These are phyloP conservation scores for Anser cygnoides DNA, from an alignment of 2,113 vertebrate genomes.

Conservation along the genomic window DNA sequence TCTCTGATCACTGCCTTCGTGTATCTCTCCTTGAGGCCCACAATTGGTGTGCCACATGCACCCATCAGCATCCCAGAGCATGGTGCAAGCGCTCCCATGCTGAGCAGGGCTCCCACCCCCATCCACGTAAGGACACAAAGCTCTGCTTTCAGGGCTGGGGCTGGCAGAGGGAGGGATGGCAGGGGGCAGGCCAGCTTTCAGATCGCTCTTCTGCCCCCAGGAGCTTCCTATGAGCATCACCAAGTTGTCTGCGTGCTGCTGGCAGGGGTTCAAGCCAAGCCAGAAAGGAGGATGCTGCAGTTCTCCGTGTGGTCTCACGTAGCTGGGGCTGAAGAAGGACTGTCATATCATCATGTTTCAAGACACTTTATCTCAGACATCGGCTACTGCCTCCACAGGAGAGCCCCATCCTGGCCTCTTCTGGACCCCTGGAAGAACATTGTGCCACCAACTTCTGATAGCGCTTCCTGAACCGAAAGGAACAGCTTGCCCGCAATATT, in stretches of 20 bases:
- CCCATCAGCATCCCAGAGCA: not conserved
- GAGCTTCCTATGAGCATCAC: not conserved
- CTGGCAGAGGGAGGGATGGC: no score
- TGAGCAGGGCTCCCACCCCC: not conserved
- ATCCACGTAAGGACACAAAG: not conserved
- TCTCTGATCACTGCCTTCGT: not conserved
- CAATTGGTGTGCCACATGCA: not conserved
- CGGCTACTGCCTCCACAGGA: not conserved
- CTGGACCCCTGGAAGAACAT: not conserved
- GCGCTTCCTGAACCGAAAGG: not conserved
- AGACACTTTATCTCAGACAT: rapidly evolving
- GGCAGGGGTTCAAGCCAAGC: not conserved
- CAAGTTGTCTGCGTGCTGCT: not conserved
- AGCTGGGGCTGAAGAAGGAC: not conserved
- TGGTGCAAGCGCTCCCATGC: not conserved
- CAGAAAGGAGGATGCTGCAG: not conserved
- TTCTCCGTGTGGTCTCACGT: rapidly evolving
- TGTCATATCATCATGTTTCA: not conserved
- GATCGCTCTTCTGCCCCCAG: not conserved
- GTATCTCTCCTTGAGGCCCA: not conserved
- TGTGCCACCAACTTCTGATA: not conserved
- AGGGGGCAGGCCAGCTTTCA: not conserved
- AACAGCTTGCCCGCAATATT: not conserved
- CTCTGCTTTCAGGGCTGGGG: not conserved
- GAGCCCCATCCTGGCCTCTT: not conserved